Evolutionary conservation across 2,888 invertebrate species (phyloP).

Genomic region (Theretra japonica): DNA sequence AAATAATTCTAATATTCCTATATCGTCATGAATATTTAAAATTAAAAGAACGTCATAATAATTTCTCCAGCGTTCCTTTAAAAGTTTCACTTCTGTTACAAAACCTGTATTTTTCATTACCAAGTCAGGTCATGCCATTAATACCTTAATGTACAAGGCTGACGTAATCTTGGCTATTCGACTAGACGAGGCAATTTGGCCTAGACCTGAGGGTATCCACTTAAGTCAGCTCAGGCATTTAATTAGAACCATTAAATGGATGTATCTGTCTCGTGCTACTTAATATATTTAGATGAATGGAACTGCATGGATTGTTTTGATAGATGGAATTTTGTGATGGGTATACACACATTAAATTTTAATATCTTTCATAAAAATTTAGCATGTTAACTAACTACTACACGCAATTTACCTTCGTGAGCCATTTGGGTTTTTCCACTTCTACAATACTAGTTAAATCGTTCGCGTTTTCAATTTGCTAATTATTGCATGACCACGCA

Average conservation of each 20-base stretch:
- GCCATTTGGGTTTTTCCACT: neutral
- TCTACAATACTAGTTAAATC: neutral
- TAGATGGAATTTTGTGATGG: neutral
- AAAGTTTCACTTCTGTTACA: too few relatives aligned
- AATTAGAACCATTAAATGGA: constrained; percentile 46
- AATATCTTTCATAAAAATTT: too few relatives aligned
- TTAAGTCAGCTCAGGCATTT: constrained; percentile 42
- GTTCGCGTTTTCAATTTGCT: neutral
- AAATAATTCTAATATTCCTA: too few relatives aligned
- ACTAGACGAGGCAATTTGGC: neutral
- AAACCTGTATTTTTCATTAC: neutral
- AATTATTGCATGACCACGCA: neutral
- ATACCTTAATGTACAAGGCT: neutral
- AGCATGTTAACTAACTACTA: too few relatives aligned
- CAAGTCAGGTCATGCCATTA: neutral
- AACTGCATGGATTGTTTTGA: neutral
- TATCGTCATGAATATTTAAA: too few relatives aligned
- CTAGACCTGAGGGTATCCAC: constrained; percentile 32
- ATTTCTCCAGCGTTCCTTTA: too few relatives aligned
- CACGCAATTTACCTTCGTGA: neutral
- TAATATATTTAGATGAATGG: neutral
- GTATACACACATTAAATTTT: too few relatives aligned
- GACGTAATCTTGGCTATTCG: constrained; percentile 21
- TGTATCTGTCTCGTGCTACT: constrained; percentile 14
- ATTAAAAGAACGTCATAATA: too few relatives aligned